Evolutionary conservation across 1,140 invertebrate genomes (phyloP), one percentile per base, ranked within the genome.

Genomic region (Nasonia vitripennis): DNA sequence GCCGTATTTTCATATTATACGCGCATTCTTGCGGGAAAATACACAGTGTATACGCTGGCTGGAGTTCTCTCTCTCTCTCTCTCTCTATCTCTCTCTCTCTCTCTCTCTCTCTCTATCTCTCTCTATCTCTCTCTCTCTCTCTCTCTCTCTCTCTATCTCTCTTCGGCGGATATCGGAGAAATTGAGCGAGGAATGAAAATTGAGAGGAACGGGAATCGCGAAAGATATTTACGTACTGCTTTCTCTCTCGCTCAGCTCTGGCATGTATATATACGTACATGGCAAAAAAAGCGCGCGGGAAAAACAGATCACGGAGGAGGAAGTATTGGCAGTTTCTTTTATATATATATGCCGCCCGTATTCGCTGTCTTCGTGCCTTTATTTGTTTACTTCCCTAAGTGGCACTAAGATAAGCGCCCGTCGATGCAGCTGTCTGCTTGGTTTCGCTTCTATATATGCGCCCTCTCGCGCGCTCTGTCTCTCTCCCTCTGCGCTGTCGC

Each of bases 241-340:
- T 6, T 20, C 20, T 62, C 5, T 62, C 17, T 62, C 17, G 2
- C 51, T 55, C 34, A 37, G 34, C n/a, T 11, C n/a, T 48, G 20
- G 37, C 74, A 23, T 48, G 14, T 45, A 17, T 17, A 62, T n/a
- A 62, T 62, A 20, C 55, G 48, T 78, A 78, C 10, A 4, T 27
- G 51, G 80, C 2, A 41, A 81, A 81, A 81, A 73, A 81, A 81
- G 80, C 27, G 31, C 20, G 55, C 20, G 17, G 17, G 80, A 55
- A 81, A 81, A 81, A 51, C 68, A 81, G 80, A 73, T 73, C 68
- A 55, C 23, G 70, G 20, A 27, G 68, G 23, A 77, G 12, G 17
- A 27, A 0, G 70, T 73, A 81, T 81, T 81, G 80, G 68, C 41
- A 73, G 48, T 81, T 73, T 81, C 80, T 34, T 48, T 73, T 81